phyloP scores from a whole-genome alignment of 2,888 invertebrate species.

The Cyclophora punctaria region DNA sequence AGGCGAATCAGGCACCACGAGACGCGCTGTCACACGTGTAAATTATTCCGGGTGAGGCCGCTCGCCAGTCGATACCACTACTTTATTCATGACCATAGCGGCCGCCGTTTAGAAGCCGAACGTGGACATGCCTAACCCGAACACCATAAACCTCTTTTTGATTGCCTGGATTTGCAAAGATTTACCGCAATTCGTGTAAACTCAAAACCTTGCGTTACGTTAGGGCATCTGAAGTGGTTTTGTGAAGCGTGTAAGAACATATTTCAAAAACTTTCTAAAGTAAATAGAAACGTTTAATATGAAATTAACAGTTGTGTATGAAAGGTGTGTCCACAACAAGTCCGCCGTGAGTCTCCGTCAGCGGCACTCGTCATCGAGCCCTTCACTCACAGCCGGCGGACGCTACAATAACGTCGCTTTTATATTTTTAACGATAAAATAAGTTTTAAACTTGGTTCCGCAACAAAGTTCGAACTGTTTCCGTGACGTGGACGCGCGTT shows the following conservation, averaged over 20 bases:
- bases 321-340: constrained; percentile 37
- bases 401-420: constrained; percentile 21
- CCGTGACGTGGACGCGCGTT: constrained; percentile 15
- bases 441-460: constrained; percentile 13
- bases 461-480: constrained; percentile 15
- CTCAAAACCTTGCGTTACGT: no score
- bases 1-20: constrained; percentile 23
- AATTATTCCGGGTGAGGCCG: constrained; percentile 63
- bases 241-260: no score
- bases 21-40: constrained; percentile 46
- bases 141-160: constrained; percentile 5
- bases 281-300: no score
- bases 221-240: no score
- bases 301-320: not conserved
- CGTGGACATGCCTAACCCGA: constrained; percentile 33
- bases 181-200: no score
- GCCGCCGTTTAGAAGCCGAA: constrained; percentile 46
- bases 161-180: not conserved
- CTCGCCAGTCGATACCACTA: constrained; percentile 62
- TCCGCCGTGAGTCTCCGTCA: constrained; percentile 31
- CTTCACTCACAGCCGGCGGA: constrained; percentile 39
- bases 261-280: no score
- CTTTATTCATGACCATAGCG: constrained; percentile 65
- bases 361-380: constrained; percentile 26
- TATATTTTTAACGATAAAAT: constrained; percentile 12